Base-by-base conservation (phyloP, 1,140 invertebrate genomes). In the Drosophila setifemur region DNA sequence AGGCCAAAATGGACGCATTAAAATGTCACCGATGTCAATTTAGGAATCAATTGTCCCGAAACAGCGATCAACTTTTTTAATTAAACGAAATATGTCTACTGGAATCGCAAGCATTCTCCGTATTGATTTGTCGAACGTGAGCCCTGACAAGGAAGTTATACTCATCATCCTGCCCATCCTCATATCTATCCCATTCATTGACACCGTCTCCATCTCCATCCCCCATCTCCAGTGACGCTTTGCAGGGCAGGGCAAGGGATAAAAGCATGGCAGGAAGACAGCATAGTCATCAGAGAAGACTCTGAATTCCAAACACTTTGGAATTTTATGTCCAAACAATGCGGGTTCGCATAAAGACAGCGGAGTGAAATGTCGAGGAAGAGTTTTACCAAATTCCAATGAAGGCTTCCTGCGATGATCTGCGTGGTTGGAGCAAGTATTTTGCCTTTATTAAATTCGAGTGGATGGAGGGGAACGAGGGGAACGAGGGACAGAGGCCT, bases 241-340 rank as follows among this genome's bases (percentile, higher is more conserved):
- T n/a, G n/a, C n/a, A n/a, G n/a, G n/a, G n/a, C n/a, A n/a, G n/a
- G n/a, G n/a, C n/a, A n/a, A n/a, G n/a, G n/a, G n/a, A n/a, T n/a
- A 39, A 60, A 37, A 35, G 31, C 43, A 26, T n/a, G 23, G 23
- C 29, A 45, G 16, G 18, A 31, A 42, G 37, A 8, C 45, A 53
- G 35, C 61, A 43, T 23, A 43, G 55, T 53, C 63, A 54, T 45
- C 52, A 42, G 37, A 33, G 44, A 57, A 69, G 67, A 69, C 63
- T 71, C 52, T 42, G 71, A 86, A 86, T 86, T 69, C 81, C 81
- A 86, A 86, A 76, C 81, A 87, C 75, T 73, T 85, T 58, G 81
- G 81, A 66, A 86, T 86, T 74, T 73, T 58, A 81, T 87, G 71
- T 76, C 72, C 53, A 75, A 86, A 81, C 81, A 85, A 85, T 86